phyloP scores from a whole-genome alignment of 1,140 invertebrate genomes.

The Myzus persicae region DNA sequence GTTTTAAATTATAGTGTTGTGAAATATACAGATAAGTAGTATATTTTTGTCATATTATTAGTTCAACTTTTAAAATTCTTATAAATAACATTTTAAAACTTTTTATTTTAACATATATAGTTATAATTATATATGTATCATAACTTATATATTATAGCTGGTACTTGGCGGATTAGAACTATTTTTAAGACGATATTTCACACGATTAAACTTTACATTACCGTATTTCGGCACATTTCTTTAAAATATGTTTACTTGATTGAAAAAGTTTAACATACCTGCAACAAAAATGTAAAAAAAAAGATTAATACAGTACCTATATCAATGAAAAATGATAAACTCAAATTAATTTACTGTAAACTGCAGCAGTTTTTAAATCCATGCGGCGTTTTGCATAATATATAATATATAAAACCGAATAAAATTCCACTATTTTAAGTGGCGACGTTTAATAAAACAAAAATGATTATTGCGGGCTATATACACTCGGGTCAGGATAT shows the following conservation, averaged over 20 bases:
- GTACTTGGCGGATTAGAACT: neutral
- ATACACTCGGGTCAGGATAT: neutral
- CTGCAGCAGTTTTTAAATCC: neutral
- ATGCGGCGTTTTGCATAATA: neutral
- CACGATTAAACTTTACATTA: neutral
- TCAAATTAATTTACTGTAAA: neutral
- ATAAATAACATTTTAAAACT: neutral
- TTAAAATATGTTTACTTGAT: neutral
- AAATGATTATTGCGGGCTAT: slow-evolving; percentile 3
- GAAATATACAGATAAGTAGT: too few species aligned
- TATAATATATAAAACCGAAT: neutral
- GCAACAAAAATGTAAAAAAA: neutral
- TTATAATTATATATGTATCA: neutral
- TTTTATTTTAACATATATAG: neutral
- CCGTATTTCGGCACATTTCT: neutral
- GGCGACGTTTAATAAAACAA: slow-evolving; percentile 3
- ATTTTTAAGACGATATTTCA: neutral
- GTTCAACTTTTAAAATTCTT: too few species aligned
- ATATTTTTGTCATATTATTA: too few species aligned
- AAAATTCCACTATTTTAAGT: neutral
- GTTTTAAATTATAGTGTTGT: too few species aligned
- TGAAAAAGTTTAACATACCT: slow-evolving; percentile 8
- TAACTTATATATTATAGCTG: neutral
- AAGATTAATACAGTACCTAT: neutral
- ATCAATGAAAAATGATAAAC: neutral